These are phyloP conservation scores for Diarsia brunnea DNA, from an alignment of 2,888 invertebrate species.

Conservation along the genomic window DNA sequence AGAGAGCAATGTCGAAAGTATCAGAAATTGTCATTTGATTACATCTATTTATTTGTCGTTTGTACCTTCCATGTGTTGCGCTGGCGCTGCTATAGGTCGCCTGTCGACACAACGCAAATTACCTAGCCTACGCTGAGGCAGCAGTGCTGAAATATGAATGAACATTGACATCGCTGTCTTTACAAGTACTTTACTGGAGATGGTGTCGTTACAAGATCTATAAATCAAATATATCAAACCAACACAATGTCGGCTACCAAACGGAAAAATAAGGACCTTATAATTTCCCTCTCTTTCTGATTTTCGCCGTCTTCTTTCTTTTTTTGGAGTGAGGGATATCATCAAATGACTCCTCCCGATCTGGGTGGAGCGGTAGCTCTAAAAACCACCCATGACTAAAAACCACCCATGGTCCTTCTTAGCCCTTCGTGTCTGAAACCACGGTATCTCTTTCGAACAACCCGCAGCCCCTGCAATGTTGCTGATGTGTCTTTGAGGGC, in stretches of 20 bases:
- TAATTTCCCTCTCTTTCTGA: neutral
- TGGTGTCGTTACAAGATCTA: neutral
- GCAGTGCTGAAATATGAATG: constrained; percentile 35
- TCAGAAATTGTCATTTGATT: constrained; percentile 84
- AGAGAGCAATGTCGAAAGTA: constrained; percentile 74
- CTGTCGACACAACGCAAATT: constrained; percentile 67
- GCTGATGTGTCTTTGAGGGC: no score
- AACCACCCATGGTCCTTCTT: no score
- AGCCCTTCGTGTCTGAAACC: no score
- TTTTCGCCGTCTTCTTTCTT: no score
- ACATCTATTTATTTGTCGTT: constrained; percentile 86
- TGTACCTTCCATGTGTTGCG: constrained; percentile 70
- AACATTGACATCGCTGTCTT: constrained; percentile 15
- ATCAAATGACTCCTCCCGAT: no score
- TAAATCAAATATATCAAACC: neutral
- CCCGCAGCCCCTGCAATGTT: no score
- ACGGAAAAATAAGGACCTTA: neutral
- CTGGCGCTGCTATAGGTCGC: constrained; percentile 49
- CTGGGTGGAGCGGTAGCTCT: no score
- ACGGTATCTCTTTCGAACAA: no score
- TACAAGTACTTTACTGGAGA: neutral
- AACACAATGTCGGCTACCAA: neutral
- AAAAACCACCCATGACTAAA: no score
- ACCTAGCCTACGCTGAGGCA: constrained; percentile 22
- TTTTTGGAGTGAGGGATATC: no score